phyloP scores from a whole-genome alignment of 2,888 invertebrate species.

The Heteropelma amictum region DNA sequence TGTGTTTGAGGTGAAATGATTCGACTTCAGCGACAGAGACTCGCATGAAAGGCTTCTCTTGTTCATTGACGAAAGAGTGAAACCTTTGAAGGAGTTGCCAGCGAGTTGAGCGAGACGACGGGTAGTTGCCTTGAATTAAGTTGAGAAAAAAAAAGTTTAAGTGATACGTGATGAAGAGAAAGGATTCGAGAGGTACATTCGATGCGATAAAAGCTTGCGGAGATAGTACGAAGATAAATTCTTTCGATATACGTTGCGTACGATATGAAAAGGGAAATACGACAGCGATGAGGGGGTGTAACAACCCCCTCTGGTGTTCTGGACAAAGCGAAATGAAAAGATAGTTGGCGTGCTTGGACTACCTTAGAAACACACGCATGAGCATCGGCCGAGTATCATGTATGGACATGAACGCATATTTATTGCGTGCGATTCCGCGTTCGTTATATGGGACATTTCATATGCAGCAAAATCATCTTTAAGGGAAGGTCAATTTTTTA shows the following conservation, averaged over 20 bases:
- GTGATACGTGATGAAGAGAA: conserved; percentile 28
- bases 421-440: conserved; percentile 11
- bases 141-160: conserved; percentile 20
- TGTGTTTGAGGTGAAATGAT: background rate
- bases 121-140: conserved; percentile 14
- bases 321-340: conserved; percentile 76
- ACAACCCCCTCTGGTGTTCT: conserved; percentile 37
- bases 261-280: conserved; percentile 20
- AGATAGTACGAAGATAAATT: conserved; percentile 21
- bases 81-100: conserved; percentile 24
- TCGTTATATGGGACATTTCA: conserved; percentile 3
- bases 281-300: background rate
- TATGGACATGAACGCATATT: conserved; percentile 24
- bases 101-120: conserved; percentile 23
- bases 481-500: background rate
- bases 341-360: conserved; percentile 74
- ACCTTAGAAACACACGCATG: conserved; percentile 59
- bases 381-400: conserved; percentile 35
- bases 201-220: conserved; percentile 1
- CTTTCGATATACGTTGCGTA: conserved; percentile 32
- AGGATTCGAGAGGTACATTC: background rate
- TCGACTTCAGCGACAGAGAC: conserved; percentile 19
- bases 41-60: conserved; percentile 64
- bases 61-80: conserved; percentile 39
- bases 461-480: background rate